These are phyloP conservation scores for Papilio polyxenes DNA, from an alignment of 1,140 invertebrate species.

Conservation along the genomic window DNA sequence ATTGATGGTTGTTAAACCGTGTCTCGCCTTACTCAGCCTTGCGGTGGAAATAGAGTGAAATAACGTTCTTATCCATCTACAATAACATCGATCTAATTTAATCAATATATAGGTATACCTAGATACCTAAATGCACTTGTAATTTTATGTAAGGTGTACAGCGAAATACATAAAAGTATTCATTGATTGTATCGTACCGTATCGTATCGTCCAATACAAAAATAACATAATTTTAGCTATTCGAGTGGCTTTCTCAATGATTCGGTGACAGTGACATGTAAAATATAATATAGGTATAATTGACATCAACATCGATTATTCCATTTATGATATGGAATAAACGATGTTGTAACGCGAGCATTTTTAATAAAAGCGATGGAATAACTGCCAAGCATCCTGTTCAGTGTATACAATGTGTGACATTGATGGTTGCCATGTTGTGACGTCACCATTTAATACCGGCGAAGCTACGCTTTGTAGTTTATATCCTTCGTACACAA, in stretches of 20 bases:
- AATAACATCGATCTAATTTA: conserved; percentile 1
- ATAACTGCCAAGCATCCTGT: conserved; percentile 4
- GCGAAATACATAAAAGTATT: no score
- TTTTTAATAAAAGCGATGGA: neutral
- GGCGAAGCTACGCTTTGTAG: neutral
- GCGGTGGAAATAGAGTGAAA: neutral
- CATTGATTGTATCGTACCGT: no score
- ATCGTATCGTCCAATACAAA: no score
- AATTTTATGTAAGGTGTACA: neutral
- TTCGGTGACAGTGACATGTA: no score
- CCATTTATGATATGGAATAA: neutral
- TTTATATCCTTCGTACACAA: neutral
- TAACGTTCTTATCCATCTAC: neutral
- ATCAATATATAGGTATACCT: neutral
- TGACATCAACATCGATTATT: no score
- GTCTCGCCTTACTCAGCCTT: neutral
- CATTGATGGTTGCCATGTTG: conserved; percentile 31
- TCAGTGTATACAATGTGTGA: conserved; percentile 1
- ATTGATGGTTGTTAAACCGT: neutral
- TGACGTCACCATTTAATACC: conserved; percentile 8
- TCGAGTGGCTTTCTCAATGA: no score
- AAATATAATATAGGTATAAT: no score
- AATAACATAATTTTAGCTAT: no score
- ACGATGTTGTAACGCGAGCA: neutral
- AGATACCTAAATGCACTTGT: neutral